Evolutionary conservation across 37 sponge, comb jelly and placozoan genomes (phyloP).

Genomic region (Eunapius fragilis): DNA sequence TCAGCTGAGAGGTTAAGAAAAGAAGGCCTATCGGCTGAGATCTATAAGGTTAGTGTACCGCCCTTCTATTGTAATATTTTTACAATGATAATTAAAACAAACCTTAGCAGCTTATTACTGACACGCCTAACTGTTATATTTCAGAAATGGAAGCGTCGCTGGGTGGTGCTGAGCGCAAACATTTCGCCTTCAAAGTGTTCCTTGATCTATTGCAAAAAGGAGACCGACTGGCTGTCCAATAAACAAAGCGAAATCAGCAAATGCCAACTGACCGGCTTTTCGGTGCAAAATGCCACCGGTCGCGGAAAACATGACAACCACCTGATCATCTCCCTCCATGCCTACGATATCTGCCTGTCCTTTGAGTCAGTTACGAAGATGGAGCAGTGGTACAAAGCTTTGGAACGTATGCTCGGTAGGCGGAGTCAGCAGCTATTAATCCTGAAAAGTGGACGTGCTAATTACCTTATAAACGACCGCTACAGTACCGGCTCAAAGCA

Average conservation of each 20-base stretch:
- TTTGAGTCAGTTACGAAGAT: slow-evolving; percentile 60
- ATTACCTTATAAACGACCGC: too few relatives aligned
- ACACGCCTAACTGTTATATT: background rate
- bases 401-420: slow-evolving; percentile 26
- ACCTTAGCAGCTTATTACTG: too few relatives aligned
- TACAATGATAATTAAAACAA: too few relatives aligned
- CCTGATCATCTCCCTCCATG: too few relatives aligned
- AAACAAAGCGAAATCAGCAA: slow-evolving; percentile 24
- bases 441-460: too few relatives aligned
- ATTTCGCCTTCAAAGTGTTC: too few relatives aligned
- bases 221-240: slow-evolving; percentile 51
- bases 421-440: too few relatives aligned
- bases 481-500: too few relatives aligned
- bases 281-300: too few relatives aligned
- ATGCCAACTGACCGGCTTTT: background rate
- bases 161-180: slow-evolving; percentile 64
- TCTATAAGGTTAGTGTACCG: background rate
- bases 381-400: slow-evolving; percentile 42
- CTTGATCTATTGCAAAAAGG: slow-evolving; percentile 67
- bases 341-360: too few relatives aligned
- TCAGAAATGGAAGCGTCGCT: background rate
- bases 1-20: background rate
- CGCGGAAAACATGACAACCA: too few relatives aligned
- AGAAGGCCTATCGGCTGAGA: background rate
- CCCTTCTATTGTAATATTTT: background rate